Percentiles rank a stretch among this genome's conserved stretches.
Evolutionary conservation across 2,113 vertebrate species (phyloP).

Genomic region (Hucho hucho): DNA sequence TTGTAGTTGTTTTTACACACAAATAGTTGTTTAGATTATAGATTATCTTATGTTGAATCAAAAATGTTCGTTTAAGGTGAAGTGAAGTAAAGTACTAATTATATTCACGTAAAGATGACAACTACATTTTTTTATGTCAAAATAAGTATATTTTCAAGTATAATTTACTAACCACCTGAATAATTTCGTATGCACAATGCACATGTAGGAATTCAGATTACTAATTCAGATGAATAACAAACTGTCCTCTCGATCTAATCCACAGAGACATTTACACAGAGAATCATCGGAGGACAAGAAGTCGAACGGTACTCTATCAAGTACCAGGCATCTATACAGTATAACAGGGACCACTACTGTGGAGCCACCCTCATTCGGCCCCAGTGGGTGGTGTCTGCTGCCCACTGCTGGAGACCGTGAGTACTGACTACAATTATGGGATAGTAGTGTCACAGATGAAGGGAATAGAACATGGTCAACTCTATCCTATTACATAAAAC

Average conservation of each 20-base stretch:
- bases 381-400: constrained; percentile 75
- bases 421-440: constrained; percentile 45
- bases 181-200: too few species aligned
- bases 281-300: constrained; percentile 73
- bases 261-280: constrained; percentile 40
- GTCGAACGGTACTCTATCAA: constrained; percentile 65
- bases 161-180: too few species aligned
- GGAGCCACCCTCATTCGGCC: constrained; percentile 65
- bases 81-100: too few species aligned
- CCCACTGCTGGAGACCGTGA: constrained; percentile 79
- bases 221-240: neutral
- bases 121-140: too few species aligned
- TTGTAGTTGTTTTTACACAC: too few species aligned
- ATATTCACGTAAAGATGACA: too few species aligned
- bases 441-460: neutral
- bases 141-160: too few species aligned
- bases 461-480: too few species aligned
- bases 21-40: too few species aligned
- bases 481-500: too few species aligned
- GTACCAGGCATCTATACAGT: constrained; percentile 50
- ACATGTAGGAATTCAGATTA: neutral
- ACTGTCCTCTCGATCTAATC: neutral
- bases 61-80: too few species aligned
- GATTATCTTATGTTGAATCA: too few species aligned
- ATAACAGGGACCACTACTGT: constrained; percentile 63